Evolutionary conservation across 2,797 vertebrate species (phyloP).

Genomic region (Galagoides demidoff): DNA sequence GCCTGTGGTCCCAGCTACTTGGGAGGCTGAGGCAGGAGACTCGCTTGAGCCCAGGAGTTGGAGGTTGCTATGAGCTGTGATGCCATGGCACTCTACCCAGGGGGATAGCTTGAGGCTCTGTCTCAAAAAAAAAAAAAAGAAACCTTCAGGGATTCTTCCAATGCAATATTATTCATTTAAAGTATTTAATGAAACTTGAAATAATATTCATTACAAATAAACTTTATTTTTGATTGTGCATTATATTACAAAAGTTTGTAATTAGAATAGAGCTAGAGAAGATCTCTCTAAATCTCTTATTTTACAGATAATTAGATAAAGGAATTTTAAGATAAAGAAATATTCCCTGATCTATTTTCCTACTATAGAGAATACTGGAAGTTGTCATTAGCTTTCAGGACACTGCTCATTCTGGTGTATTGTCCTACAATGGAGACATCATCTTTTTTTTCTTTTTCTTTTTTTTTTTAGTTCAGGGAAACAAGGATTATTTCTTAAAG

Average conservation of each 20-base stretch:
- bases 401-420: background rate
- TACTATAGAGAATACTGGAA: background rate
- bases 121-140: no score
- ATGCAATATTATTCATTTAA: background rate
- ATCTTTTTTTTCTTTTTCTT: background rate
- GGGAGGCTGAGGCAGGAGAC: no score
- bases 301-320: constrained; percentile 45
- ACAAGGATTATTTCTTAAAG: background rate
- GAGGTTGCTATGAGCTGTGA: no score
- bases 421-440: background rate
- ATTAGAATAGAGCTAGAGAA: background rate
- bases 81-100: no score
- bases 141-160: no score
- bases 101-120: no score
- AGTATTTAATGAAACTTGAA: background rate
- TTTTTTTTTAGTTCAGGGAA: background rate
- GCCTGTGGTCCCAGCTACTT: no score
- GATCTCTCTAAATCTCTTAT: constrained; percentile 36
- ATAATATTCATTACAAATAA: constrained; percentile 9
- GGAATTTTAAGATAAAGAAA: background rate
- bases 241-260: constrained; percentile 34
- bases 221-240: constrained; percentile 49
- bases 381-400: background rate
- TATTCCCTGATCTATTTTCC: background rate
- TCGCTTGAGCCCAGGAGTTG: no score